Conservation (phyloP, 1,140 invertebrate genomes). For the Pseudomyrmex concolor region DNA sequence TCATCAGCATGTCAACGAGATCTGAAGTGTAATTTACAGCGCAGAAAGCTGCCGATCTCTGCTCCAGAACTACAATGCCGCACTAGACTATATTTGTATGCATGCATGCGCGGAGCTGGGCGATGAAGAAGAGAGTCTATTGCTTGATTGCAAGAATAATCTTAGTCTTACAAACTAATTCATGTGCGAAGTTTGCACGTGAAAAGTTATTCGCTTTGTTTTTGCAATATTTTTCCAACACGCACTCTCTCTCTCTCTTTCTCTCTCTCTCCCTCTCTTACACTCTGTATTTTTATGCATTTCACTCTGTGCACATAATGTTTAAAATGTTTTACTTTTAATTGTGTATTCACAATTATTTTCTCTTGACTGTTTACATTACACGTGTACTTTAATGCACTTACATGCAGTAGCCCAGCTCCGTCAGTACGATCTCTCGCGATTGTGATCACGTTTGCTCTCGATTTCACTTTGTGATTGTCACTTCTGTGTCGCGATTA, state of each 20-base stretch:
- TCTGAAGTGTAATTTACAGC: conserved; percentile 69
- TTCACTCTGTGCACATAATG: background rate
- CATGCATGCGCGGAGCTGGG: conserved; percentile 49
- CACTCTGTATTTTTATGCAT: too few species aligned
- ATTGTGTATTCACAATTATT: background rate
- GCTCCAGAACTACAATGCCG: conserved; percentile 61
- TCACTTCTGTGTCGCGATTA: background rate
- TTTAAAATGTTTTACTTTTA: conserved; percentile 4
- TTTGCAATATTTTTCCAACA: too few species aligned
- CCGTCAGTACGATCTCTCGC: conserved; percentile 65
- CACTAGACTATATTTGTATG: conserved; percentile 62
- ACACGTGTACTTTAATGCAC: background rate
- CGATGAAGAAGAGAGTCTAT: background rate
- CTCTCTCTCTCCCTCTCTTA: too few species aligned
- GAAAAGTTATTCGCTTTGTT: too few species aligned
- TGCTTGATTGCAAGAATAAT: background rate
- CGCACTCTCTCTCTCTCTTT: too few species aligned
- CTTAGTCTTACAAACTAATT: background rate
- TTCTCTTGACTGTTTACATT: background rate
- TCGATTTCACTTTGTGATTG: conserved; percentile 26
- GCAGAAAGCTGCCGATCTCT: background rate
- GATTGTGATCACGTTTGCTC: conserved; percentile 62
- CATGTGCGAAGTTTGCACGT: too few species aligned
- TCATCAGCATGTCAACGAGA: conserved; percentile 83
- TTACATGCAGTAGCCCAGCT: conserved; percentile 16